Base-by-base conservation (phyloP, 1,140 invertebrate species). In the Hyphantria cunea region DNA sequence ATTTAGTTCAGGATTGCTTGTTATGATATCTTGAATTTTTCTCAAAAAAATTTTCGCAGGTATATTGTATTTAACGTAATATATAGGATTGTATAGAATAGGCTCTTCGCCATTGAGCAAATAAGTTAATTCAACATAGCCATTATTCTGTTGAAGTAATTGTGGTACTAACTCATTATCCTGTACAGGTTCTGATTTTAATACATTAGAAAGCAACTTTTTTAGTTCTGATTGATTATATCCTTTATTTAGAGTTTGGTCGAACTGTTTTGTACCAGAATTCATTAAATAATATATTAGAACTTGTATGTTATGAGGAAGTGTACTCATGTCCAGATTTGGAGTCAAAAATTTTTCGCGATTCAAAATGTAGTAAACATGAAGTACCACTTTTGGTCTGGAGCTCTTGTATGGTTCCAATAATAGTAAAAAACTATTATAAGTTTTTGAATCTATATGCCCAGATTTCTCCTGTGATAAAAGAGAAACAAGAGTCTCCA, bases 51-150 rank as follows among this genome's bases (percentile, higher is more conserved):
- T 53, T 7, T 63, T n/a, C 15, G 82, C 83, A n/a, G 85, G 85
- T 11, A 88, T 39, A 45, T 72, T 73, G 52, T 81, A 86, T 74
- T 86, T 85, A 0, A 88, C 74, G 41, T 77, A 84, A 68, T 79
- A 84, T 0, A 68, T 51, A 12, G 61, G 66, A 45, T 70, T 52
- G 14, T 68, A 68, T 6, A 69, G 13, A 0, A 70, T 10, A 4
- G 69, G 69, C 5, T 58, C 50, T 15, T 53, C 51, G 11, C 60
- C 58, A 55, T 75, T 72, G 4, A 75, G 13, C 10, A 63, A 14
- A 37, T 69, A 75, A 0, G 68, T 76, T 5, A 74, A 14, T 56
- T 70, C 66, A 12, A 74, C 44, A 14, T 60, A 32, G n/a, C 56
- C 62, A 6, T 32, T 10, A 2, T 51, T 45, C 2, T 34, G 15